A percentile compares a stretch with the other conserved stretches of the same genome.
Conservation (phyloP, 2,888 invertebrate species). For the Eupithecia subfuscata region DNA sequence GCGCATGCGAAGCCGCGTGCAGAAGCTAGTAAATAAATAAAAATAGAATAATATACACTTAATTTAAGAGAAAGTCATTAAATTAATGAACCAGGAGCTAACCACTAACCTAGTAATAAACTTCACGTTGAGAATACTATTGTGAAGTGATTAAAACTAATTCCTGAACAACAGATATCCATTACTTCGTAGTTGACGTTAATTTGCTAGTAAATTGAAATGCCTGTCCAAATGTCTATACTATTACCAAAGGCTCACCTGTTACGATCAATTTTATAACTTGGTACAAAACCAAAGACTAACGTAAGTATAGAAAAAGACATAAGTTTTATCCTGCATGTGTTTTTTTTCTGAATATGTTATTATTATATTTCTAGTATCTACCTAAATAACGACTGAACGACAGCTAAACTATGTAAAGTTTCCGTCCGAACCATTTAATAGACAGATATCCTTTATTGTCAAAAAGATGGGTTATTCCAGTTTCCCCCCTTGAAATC, state of each 20-base stretch:
- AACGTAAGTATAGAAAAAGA: background rate
- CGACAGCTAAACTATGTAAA: background rate
- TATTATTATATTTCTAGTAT: no score
- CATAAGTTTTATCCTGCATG: no score
- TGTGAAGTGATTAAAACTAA: slow-evolving; percentile 4
- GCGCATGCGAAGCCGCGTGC: no score
- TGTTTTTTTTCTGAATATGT: no score
- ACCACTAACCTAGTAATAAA: slow-evolving; percentile 7
- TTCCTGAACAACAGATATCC: background rate
- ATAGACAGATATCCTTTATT: background rate
- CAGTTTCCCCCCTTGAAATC: no score
- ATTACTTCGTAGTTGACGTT: background rate
- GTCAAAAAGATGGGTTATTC: no score
- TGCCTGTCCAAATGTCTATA: background rate
- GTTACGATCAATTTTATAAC: background rate
- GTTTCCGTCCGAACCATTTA: background rate
- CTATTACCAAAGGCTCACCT: background rate
- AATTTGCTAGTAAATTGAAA: slow-evolving; percentile 10
- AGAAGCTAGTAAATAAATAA: background rate
- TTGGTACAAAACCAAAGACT: background rate
- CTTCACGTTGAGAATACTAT: background rate
- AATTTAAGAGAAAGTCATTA: background rate
- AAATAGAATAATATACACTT: background rate
- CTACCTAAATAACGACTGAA: background rate
- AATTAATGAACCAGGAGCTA: background rate